Evolutionary conservation across 2,888 invertebrate genomes (phyloP).

Genomic region (Limnephilus rhombicus): DNA sequence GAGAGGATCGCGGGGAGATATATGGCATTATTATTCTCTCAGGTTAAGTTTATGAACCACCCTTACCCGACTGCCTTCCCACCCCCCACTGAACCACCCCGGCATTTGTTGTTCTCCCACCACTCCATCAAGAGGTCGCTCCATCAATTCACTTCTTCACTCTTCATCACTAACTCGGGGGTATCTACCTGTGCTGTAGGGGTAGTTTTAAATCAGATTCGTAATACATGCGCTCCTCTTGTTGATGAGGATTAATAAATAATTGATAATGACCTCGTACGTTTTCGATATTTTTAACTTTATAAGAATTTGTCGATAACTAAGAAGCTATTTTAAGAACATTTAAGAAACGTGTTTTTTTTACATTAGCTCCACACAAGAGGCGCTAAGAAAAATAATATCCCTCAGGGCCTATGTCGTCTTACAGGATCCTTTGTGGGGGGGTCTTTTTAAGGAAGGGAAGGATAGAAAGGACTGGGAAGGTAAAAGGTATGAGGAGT

Average conservation of each 20-base stretch:
- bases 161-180: slow-evolving; percentile 58
- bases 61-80: background rate
- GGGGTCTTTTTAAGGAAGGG: too few relatives aligned
- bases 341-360: too few relatives aligned
- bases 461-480: too few relatives aligned
- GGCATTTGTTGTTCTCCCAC: slow-evolving; percentile 48
- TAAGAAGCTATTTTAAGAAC: too few relatives aligned
- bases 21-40: slow-evolving; percentile 65
- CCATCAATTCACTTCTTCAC: slow-evolving; percentile 60
- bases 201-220: background rate
- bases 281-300: background rate
- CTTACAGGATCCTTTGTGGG: too few relatives aligned
- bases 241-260: background rate
- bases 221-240: background rate
- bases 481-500: too few relatives aligned
- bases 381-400: too few relatives aligned
- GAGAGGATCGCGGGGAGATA: slow-evolving; percentile 43
- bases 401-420: too few relatives aligned
- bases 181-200: background rate
- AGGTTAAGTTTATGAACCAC: slow-evolving; percentile 64
- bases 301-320: too few relatives aligned
- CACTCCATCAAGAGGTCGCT: slow-evolving; percentile 51
- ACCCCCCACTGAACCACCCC: background rate
- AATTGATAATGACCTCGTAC: background rate
- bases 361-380: too few relatives aligned